Evolutionary conservation across 2,113 vertebrate species (phyloP).

Genomic region (Setophaga coronata): DNA sequence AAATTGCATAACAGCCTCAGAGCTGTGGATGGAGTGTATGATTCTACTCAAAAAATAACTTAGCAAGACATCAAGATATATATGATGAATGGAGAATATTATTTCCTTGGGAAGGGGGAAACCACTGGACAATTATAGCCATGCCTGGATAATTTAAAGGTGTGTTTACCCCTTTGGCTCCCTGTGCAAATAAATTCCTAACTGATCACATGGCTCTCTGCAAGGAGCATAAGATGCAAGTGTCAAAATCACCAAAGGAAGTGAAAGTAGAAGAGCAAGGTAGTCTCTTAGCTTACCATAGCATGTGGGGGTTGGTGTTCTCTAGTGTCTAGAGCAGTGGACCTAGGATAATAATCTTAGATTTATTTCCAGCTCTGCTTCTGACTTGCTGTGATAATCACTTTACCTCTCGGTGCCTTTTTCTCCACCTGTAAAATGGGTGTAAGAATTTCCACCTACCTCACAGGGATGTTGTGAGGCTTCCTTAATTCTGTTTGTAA

Average conservation of each 20-base stretch:
- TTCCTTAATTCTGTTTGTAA: slow-evolving; percentile 58
- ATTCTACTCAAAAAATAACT: not conserved
- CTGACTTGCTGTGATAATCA: slow-evolving; percentile 56
- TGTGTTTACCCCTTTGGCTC: not conserved
- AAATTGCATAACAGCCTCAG: slow-evolving; percentile 14
- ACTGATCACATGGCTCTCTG: not conserved
- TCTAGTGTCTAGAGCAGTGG: slow-evolving; percentile 56
- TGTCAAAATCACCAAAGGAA: slow-evolving; percentile 25
- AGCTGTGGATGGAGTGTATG: not conserved
- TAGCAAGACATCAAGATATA: not conserved
- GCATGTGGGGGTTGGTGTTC: slow-evolving; percentile 55
- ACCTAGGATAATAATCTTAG: slow-evolving; percentile 39
- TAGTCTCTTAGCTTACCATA: slow-evolving; percentile 59
- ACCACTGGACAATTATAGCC: not conserved
- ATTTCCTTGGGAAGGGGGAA: not conserved
- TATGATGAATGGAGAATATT: not conserved
- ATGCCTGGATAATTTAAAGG: not conserved
- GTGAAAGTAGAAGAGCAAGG: slow-evolving; percentile 44
- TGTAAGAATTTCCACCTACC: slow-evolving; percentile 58
- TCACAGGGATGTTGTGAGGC: slow-evolving; percentile 66
- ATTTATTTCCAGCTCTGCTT: slow-evolving; percentile 56
- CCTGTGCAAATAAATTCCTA: not conserved
- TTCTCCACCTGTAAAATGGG: slow-evolving; percentile 59
- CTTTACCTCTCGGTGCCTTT: slow-evolving; percentile 56
- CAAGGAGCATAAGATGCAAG: slow-evolving; percentile 17